phyloP scores from a whole-genome alignment of 2,888 invertebrate genomes.

The Imbricaverruca yamaguchii region DNA sequence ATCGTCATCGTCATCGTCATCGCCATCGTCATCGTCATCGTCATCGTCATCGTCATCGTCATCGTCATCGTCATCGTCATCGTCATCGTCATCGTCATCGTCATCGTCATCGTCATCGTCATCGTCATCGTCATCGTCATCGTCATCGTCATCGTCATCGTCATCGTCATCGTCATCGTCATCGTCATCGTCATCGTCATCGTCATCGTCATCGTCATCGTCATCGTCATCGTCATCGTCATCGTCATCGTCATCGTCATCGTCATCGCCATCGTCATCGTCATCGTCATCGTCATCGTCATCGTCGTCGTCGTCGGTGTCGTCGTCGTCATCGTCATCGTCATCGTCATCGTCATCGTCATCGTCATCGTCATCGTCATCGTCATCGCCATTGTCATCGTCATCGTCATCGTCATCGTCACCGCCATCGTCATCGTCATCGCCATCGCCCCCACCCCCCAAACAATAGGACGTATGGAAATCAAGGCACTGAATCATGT shows the following conservation, averaged over 20 bases:
- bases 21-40: background rate
- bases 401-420: too few species aligned
- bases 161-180: slow-evolving; percentile 3
- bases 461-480: too few species aligned
- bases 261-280: background rate
- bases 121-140: background rate
- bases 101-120: background rate
- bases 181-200: background rate
- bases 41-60: background rate
- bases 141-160: slow-evolving; percentile 1
- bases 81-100: background rate
- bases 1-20: background rate
- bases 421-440: too few species aligned
- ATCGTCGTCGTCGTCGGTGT: slow-evolving; percentile 6
- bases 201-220: slow-evolving; percentile 7
- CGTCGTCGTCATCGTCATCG: background rate
- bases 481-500: too few species aligned
- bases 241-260: background rate
- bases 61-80: background rate
- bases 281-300: background rate
- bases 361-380: background rate
- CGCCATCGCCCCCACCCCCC: background rate
- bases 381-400: slow-evolving; percentile 14
- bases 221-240: background rate
- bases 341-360: slow-evolving; percentile 2